Evolutionary conservation across 2,113 vertebrate genomes (phyloP).

Genomic region (Hylia prasina): DNA sequence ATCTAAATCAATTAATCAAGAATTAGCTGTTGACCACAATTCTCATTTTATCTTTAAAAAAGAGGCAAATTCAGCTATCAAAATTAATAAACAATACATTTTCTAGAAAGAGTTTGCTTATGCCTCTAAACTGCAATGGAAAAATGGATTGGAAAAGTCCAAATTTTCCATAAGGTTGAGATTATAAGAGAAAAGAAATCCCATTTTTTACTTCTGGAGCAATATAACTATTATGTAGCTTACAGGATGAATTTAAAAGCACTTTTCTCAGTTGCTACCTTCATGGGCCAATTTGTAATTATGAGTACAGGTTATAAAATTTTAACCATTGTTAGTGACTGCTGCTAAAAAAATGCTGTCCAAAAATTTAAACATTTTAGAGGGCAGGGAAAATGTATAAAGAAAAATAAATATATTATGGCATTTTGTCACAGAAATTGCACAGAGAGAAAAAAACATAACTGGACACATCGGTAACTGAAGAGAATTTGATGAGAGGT

Average conservation of each 20-base stretch:
- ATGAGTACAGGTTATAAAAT: constrained; percentile 16
- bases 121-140: background rate
- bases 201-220: background rate
- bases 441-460: background rate
- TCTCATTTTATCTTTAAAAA: background rate
- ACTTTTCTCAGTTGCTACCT: background rate
- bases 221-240: background rate
- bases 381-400: background rate
- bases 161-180: background rate
- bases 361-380: background rate
- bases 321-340: background rate
- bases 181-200: background rate
- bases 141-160: background rate
- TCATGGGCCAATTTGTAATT: background rate
- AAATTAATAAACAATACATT: background rate
- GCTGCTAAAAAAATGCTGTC: background rate
- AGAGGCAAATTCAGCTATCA: accelerated
- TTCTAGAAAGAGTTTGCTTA: background rate
- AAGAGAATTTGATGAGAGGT: background rate
- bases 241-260: background rate
- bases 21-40: background rate
- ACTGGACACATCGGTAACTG: background rate
- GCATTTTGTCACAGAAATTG: background rate
- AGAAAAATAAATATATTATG: background rate
- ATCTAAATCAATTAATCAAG: background rate